Conservation (phyloP, 53 echinoderm and acorn worm species). For the Henricia sp. region DNA sequence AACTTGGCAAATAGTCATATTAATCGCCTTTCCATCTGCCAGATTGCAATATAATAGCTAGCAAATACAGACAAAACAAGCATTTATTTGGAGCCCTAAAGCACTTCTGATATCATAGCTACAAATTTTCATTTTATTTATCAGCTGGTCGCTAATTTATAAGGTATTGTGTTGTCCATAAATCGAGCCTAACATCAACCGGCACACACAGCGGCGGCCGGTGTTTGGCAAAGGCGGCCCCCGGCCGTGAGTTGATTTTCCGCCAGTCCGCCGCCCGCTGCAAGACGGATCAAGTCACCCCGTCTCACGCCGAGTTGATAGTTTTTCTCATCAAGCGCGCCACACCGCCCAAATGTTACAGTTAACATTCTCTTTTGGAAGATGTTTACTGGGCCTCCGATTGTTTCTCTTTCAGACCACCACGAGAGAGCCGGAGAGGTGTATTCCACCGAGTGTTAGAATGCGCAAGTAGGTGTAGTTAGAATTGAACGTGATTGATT, state of each 20-base stretch:
- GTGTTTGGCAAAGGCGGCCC: constrained; percentile 36
- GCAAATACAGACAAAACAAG: neutral
- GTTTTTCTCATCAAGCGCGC: constrained; percentile 84
- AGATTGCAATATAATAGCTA: neutral
- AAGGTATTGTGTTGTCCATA: neutral
- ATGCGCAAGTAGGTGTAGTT: constrained; percentile 33
- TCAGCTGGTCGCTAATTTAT: constrained; percentile 10
- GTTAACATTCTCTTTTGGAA: constrained; percentile 58
- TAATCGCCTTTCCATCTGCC: neutral
- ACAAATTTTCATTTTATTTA: constrained; percentile 43
- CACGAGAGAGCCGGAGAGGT: constrained; percentile 17
- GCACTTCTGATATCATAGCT: constrained; percentile 21
- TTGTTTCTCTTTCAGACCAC: constrained; percentile 50
- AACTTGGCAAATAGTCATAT: too few relatives aligned
- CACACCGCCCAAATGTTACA: constrained; percentile 63
- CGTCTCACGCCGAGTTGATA: constrained; percentile 80
- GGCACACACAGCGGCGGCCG: constrained; percentile 39
- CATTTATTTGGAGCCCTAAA: too few relatives aligned
- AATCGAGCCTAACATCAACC: constrained; percentile 10
- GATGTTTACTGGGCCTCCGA: constrained; percentile 50
- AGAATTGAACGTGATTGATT: constrained; percentile 46
- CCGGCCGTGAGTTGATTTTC: constrained; percentile 60
- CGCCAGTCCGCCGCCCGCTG: constrained; percentile 64
- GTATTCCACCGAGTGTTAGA: constrained; percentile 44
- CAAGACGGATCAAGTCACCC: constrained; percentile 43